Percentiles rank a stretch among this genome's conserved stretches.
Conservation (phyloP, 1,140 invertebrate genomes). For the Gerris buenoi region DNA sequence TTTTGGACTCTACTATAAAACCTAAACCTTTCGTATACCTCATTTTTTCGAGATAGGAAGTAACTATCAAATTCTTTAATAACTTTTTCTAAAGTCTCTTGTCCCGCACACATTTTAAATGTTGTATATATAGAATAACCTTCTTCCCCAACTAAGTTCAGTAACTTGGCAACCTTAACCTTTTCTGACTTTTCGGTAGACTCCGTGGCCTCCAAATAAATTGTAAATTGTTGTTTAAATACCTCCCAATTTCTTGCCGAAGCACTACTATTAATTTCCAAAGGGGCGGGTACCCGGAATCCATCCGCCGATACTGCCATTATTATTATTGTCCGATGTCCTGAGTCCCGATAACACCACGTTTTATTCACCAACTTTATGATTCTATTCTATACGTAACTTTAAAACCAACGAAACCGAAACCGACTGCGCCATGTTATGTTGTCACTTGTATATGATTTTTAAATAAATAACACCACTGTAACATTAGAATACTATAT, state of each 20-base stretch:
- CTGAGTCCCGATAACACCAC: too few species aligned
- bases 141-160: not conserved
- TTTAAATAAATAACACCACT: too few species aligned
- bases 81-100: not conserved
- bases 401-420: too few species aligned
- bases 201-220: not conserved
- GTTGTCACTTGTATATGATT: too few species aligned
- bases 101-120: not conserved
- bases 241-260: not conserved
- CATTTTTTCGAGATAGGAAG: not conserved
- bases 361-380: too few species aligned
- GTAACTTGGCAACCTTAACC: not conserved
- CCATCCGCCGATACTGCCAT: not conserved
- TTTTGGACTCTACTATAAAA: not conserved
- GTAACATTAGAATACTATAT: too few species aligned
- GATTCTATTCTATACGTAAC: too few species aligned
- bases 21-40: not conserved
- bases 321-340: too few species aligned
- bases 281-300: not conserved
- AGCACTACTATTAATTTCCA: not conserved
- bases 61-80: not conserved
- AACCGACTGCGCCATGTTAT: too few species aligned
- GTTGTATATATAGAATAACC: not conserved
- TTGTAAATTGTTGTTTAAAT: not conserved
- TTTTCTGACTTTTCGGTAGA: not conserved